phyloP scores from a whole-genome alignment of 2,113 vertebrate species.

The Ascaphus truei region DNA sequence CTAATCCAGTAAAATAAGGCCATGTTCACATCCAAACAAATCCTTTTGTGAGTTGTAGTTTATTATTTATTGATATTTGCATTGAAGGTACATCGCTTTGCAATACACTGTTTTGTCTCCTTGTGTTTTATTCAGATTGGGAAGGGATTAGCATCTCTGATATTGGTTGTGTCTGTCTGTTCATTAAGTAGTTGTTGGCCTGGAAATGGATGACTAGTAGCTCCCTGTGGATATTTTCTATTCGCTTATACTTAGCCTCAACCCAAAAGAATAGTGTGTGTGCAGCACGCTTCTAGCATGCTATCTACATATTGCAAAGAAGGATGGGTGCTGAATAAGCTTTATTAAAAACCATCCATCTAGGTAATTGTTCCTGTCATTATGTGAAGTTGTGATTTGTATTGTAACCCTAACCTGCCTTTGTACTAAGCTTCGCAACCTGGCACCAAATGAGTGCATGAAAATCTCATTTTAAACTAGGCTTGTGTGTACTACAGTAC shows the following conservation, averaged over 20 bases:
- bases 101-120: not conserved
- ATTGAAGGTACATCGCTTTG: too few species aligned
- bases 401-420: conserved; percentile 22
- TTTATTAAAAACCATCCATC: conserved; percentile 14
- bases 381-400: not conserved
- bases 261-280: not conserved
- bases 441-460: too few species aligned
- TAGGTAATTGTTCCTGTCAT: conserved; percentile 1
- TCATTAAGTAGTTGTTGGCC: not conserved
- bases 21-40: too few species aligned
- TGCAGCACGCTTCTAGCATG: not conserved
- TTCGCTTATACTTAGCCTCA: too few species aligned
- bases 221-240: not conserved
- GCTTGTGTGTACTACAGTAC: too few species aligned
- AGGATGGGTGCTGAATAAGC: not conserved
- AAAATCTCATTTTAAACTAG: too few species aligned
- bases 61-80: too few species aligned
- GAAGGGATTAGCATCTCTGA: not conserved
- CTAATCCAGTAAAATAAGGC: too few species aligned
- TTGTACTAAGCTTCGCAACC: too few species aligned
- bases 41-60: too few species aligned
- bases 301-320: not conserved
- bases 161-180: not conserved
- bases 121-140: not conserved
- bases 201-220: not conserved